phyloP scores from a whole-genome alignment of 2,113 vertebrate genomes.

The Isurus oxyrinchus region DNA sequence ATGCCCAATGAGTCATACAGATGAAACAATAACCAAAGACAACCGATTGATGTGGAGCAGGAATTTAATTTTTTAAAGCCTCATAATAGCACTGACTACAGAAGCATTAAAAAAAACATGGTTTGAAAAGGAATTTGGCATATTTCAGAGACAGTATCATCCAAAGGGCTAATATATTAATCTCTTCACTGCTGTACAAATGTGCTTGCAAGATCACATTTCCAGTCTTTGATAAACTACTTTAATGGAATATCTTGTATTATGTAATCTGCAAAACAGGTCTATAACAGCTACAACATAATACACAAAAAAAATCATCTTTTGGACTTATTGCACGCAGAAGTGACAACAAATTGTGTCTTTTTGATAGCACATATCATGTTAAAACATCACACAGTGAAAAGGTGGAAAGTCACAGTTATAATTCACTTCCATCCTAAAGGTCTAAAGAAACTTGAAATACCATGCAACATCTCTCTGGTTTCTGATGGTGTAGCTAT shows the following conservation, averaged over 20 bases:
- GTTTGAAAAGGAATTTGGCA: constrained; percentile 16
- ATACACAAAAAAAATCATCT: not conserved
- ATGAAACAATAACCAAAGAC: constrained; percentile 23
- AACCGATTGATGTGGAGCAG: constrained; percentile 22
- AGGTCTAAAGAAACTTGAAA: not conserved
- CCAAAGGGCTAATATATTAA: constrained; percentile 28
- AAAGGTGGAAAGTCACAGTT: constrained; percentile 27
- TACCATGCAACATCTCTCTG: constrained; percentile 5
- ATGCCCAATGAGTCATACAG: too few species aligned
- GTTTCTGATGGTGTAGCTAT: not conserved
- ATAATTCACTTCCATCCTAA: constrained; percentile 10
- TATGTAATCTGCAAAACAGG: not conserved
- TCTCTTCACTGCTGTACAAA: not conserved
- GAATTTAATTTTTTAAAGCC: constrained; percentile 49
- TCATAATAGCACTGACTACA: constrained; percentile 47
- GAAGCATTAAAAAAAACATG: constrained; percentile 44
- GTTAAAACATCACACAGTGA: constrained; percentile 25
- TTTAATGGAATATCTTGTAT: not conserved
- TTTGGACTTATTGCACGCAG: constrained; percentile 17
- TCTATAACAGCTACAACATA: not conserved
- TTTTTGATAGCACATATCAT: not conserved
- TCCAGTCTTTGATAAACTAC: constrained; percentile 7
- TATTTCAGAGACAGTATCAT: not conserved
- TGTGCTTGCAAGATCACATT: not conserved
- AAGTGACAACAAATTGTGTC: not conserved